Evolutionary conservation across 2,888 invertebrate genomes (phyloP).

Genomic region (Melangyna quadrimaculata): DNA sequence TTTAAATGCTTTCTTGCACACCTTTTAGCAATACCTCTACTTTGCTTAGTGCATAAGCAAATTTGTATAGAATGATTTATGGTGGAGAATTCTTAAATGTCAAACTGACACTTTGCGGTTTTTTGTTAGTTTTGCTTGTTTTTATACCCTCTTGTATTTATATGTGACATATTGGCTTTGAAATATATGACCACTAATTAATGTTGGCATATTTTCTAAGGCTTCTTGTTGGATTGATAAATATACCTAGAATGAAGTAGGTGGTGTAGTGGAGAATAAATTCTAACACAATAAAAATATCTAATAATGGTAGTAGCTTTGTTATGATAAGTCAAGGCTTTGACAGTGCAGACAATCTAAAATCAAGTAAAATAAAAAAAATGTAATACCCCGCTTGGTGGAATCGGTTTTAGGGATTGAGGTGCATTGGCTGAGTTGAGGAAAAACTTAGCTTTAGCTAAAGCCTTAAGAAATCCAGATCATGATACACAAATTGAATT

Average conservation of each 20-base stretch:
- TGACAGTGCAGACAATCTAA: neutral
- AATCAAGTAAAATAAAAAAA: neutral
- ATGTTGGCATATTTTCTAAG: conserved; percentile 60
- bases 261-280: conserved; percentile 14
- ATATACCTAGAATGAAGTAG: neutral
- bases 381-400: no score
- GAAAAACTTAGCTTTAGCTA: no score
- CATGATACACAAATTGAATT: no score
- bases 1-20: conserved; percentile 1
- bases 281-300: conserved; percentile 25
- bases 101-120: conserved; percentile 62
- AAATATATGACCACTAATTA: conserved; percentile 57
- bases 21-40: neutral
- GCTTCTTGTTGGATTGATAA: conserved; percentile 40
- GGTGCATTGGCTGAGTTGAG: no score
- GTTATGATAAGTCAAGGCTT: neutral
- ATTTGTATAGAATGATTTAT: neutral
- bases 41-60: neutral
- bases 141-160: neutral
- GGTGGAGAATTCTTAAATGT: conserved; percentile 10
- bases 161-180: conserved; percentile 61
- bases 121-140: conserved; percentile 20
- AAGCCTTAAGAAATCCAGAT: no score
- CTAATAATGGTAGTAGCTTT: neutral
- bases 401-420: no score